Evolutionary conservation across 2,888 invertebrate genomes (phyloP).

Genomic region (Baccha elongata): DNA sequence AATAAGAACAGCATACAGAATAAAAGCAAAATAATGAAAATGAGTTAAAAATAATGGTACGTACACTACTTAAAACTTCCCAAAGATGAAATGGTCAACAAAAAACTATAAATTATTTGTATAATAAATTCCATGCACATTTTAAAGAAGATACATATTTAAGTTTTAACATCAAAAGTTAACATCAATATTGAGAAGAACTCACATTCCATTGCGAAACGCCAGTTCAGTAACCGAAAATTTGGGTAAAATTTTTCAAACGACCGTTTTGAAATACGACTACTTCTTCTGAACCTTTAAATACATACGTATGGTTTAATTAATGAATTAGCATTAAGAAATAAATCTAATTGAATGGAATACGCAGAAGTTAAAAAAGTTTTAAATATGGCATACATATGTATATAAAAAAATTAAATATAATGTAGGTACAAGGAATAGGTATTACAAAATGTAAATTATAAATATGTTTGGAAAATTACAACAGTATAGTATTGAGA

Average conservation of each 20-base stretch:
- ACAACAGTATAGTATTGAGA: no score
- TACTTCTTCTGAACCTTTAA: constrained; percentile 68
- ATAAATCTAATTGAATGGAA: no score
- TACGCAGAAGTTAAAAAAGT: no score
- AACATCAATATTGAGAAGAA: constrained; percentile 18
- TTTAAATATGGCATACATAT: no score
- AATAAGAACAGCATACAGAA: not conserved
- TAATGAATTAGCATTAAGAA: no score
- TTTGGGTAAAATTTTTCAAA: constrained; percentile 66
- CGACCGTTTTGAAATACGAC: constrained; percentile 51
- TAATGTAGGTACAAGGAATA: no score
- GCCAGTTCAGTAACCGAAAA: constrained; percentile 65
- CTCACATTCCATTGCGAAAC: constrained; percentile 70
- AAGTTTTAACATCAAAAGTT: constrained; percentile 14
- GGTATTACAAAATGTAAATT: no score
- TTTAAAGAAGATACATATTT: not conserved
- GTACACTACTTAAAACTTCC: constrained; percentile 59
- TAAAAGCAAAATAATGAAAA: constrained; percentile 3
- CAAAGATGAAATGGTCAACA: constrained; percentile 5
- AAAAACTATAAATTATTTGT: not conserved
- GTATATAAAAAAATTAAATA: no score
- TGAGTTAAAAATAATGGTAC: constrained; percentile 46
- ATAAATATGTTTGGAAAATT: no score
- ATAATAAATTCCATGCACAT: constrained; percentile 27
- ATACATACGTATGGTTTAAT: constrained; percentile 31